Percentiles rank a stretch among this genome's conserved stretches.
phyloP scores from a whole-genome alignment of 2,888 invertebrate genomes.

The Notocelia uddmanniana region DNA sequence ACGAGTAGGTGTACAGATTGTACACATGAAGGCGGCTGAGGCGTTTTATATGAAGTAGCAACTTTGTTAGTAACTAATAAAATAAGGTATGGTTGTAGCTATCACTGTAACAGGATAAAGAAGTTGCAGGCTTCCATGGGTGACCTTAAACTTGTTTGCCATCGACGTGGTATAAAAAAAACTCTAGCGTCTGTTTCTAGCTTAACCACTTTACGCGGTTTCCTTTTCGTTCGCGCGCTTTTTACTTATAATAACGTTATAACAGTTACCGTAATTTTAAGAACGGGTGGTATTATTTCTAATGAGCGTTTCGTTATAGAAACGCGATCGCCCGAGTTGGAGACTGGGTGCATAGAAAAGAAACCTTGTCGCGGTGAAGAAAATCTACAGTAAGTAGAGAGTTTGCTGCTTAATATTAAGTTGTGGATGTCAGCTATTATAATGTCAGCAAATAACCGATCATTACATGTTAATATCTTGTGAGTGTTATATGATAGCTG shows the following conservation, averaged over 20 bases:
- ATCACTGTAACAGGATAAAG: too few species aligned
- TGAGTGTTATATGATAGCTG: neutral
- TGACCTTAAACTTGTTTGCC: too few species aligned
- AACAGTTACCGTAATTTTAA: conserved; percentile 30
- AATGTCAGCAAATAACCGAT: neutral
- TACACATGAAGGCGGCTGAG: too few species aligned
- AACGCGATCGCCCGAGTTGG: neutral
- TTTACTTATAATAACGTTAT: conserved; percentile 33
- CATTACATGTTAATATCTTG: neutral
- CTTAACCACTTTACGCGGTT: conserved; percentile 16
- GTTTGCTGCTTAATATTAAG: neutral
- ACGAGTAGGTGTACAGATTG: too few species aligned
- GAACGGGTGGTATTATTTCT: conserved; percentile 32
- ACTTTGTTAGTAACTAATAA: too few species aligned
- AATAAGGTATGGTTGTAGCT: too few species aligned
- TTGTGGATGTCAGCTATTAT: neutral
- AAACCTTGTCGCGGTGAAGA: conserved; percentile 2
- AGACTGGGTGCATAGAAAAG: conserved; percentile 1
- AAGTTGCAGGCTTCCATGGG: too few species aligned
- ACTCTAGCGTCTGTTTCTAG: neutral
- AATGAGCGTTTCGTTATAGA: conserved; percentile 20
- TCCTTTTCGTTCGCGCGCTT: conserved; percentile 39
- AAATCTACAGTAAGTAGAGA: neutral
- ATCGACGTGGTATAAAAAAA: too few species aligned
- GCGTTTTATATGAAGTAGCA: too few species aligned